Conservation (phyloP, 2,888 invertebrate genomes). For the Toxonevra muliebris region DNA sequence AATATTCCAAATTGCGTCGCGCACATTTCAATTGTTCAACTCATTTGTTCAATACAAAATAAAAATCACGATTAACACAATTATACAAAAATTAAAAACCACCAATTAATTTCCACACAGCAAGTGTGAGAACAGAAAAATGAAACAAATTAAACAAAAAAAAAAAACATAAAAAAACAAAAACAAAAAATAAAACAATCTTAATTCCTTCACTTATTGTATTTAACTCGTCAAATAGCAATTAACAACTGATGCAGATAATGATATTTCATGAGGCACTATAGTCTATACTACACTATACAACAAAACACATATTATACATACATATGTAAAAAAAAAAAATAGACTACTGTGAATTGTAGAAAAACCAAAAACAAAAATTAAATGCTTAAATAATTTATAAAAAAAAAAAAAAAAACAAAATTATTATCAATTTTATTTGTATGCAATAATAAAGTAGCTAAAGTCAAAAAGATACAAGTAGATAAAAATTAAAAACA, state of each 20-base stretch:
- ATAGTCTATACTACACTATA: conserved; percentile 13
- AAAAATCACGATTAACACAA: too few species aligned
- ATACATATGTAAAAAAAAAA: conserved; percentile 3
- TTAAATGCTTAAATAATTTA: too few species aligned
- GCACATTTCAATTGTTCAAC: too few species aligned
- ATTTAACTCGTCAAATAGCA: conserved; percentile 62
- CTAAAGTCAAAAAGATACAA: conserved; percentile 29
- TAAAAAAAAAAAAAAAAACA: conserved; percentile 25
- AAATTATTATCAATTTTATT: conserved; percentile 44
- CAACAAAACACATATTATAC: background rate
- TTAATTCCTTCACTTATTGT: conserved; percentile 52
- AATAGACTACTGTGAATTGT: background rate
- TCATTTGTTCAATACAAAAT: too few species aligned
- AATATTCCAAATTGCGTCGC: too few species aligned
- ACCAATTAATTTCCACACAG: too few species aligned
- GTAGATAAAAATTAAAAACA: conserved; percentile 25
- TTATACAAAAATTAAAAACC: too few species aligned
- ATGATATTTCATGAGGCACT: conserved; percentile 45
- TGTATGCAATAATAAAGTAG: conserved; percentile 40
- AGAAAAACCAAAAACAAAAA: conserved; percentile 34
- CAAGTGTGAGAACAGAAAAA: background rate
- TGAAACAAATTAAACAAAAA: conserved; percentile 13
- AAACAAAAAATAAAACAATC: background rate
- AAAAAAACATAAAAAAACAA: conserved; percentile 34
- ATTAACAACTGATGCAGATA: conserved; percentile 64